Base-by-base conservation (phyloP, 35 echinoderm and acorn worm species). In the Patiria miniata region DNA sequence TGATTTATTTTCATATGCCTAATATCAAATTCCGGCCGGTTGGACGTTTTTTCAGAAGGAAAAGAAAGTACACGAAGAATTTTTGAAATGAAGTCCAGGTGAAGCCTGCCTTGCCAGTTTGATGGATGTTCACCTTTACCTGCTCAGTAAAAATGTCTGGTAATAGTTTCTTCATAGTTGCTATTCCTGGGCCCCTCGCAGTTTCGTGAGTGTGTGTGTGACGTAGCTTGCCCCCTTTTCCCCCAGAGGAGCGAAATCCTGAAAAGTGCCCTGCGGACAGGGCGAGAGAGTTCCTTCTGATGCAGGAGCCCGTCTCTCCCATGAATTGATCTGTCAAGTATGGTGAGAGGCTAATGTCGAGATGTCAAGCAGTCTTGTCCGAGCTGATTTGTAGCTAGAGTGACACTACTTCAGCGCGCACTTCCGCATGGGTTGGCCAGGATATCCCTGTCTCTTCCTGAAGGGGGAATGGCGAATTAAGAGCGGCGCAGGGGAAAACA, bases 381-480 rank as follows among this genome's bases (percentile, higher is more conserved):
- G 14, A 18, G 65, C 65, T 73, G 65, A 73, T 73, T 73, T 73
- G 65, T 73, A 73, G 65, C 65, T 14, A 73, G 26, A 73, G 26
- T 73, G 65, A 73, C 65, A 73, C 65, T 73, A 73, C 65, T 73
- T 73, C 65, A 73, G 34, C 34, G 26, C 65, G 21, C 65, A 30
- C 65, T 73, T 73, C 65, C 65, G 65, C 65, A 73, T 73, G 65
- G 65, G 65, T 73, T 73, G 65, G 65, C 65, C 65, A 73, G 65
- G 26, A 73, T 73, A 73, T 73, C 65, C 65, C 14, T 18, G 10
- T 23, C 10, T 30, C 29, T 73, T 23, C 65, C 29, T 18, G 26
- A 73, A 12, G 26, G 65, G 65, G 65, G 65, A 73, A 73, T 73
- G 65, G 14, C 29, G 65, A 73, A 73, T 73, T 73, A 73, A 73